phyloP scores from a whole-genome alignment of 2,797 vertebrate genomes.

The Poecilia velifera region DNA sequence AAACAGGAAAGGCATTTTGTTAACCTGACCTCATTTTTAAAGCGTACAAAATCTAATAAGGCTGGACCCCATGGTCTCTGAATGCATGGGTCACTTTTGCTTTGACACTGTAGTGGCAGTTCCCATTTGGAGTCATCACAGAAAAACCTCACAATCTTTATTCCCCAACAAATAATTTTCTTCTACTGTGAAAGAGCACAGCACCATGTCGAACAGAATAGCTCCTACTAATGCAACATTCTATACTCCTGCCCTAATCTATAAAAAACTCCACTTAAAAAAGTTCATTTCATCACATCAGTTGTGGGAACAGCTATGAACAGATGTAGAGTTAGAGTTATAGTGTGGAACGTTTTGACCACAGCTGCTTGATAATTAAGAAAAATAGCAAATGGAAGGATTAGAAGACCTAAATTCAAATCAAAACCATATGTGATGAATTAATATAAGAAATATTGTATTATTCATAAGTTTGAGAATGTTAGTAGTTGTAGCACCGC shows the following conservation, averaged over 20 bases:
- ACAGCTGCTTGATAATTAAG: neutral
- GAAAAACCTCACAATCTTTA: slow-evolving; percentile 50
- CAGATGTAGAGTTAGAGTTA: neutral
- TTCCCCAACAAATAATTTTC: slow-evolving; percentile 54
- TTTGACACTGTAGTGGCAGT: slow-evolving; percentile 31
- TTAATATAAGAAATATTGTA: neutral
- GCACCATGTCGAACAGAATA: slow-evolving; percentile 56
- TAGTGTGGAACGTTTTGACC: neutral
- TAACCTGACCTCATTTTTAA: slow-evolving; percentile 45
- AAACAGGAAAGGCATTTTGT: slow-evolving; percentile 33
- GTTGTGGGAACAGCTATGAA: neutral
- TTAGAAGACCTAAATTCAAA: neutral
- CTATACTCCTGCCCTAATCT: slow-evolving; percentile 53
- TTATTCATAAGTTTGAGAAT: neutral
- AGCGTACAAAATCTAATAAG: slow-evolving; percentile 47
- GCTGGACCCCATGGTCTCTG: slow-evolving; percentile 37
- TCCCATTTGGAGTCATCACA: slow-evolving; percentile 44
- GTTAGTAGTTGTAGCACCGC: neutral
- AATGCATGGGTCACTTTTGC: slow-evolving; percentile 2
- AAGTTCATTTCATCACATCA: slow-evolving; percentile 27
- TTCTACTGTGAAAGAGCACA: slow-evolving; percentile 61
- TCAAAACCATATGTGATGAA: neutral
- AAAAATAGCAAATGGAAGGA: neutral
- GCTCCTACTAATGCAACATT: slow-evolving; percentile 33
- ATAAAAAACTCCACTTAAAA: slow-evolving; percentile 42